Base-by-base conservation (phyloP, 2,113 vertebrate genomes). In the Aptenodytes forsteri region DNA sequence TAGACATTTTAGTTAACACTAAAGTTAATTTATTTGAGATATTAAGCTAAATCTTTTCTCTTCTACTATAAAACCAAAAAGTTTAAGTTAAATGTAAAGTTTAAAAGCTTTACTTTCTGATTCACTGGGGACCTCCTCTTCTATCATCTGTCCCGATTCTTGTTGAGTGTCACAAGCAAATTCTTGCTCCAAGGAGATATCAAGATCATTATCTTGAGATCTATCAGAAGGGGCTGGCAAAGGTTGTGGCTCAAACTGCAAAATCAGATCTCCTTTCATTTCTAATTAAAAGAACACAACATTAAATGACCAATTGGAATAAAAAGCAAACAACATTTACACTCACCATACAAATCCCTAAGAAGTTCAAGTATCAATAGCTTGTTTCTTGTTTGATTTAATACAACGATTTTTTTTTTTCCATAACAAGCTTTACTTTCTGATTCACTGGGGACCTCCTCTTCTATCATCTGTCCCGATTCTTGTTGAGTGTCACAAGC, bases 231-330 rank as follows among this genome's bases (percentile, higher is more conserved):
- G 85, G 25, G 94, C 86, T 38, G 99, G 99, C 87, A 99, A 98
- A 87, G 99, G 99, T 55, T 99, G 99, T 0, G 99, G 99, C n/a
- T 98, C 98, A 76, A 99, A 98, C 84, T 98, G 98, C 83, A 99
- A 95, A 93, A 99, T 96, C 96, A 99, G 87, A 95, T 99, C 98
- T 91, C 98, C 99, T 98, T 98, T 98, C 69, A 99, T 94, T 95
- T 98, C 99, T 98, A 90, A 77, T 96, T 78, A 92, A 96, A 97
- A 82, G 87, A 97, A 95, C n/a, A 87, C 27, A 95, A 42, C 18
- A 66, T 56, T 88, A 91, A 52, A 92, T 0, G 10, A 61, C 20
- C 52, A 82, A 44, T 22, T 83, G 18, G 27, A 97, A 96, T 65
- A 71, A 91, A 89, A 94, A 93, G 9, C 66, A 91, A 87, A 71